Base-by-base conservation (phyloP, 2,113 vertebrate genomes). In the Hippocampus comes region DNA sequence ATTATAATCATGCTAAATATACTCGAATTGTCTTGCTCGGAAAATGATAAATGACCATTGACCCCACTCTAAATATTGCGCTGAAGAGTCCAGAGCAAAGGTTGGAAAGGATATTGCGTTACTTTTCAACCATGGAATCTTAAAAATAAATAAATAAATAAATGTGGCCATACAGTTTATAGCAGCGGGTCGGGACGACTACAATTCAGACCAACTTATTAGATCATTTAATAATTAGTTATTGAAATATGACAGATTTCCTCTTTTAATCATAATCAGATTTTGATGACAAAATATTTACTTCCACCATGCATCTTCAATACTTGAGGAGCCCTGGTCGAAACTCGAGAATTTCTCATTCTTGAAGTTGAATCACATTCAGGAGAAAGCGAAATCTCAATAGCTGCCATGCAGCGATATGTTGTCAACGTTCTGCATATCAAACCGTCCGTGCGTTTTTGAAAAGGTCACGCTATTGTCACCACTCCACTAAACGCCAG, bases 1-100 rank as follows among this genome's bases (percentile, higher is more conserved):
- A 25, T 8, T 4, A 21, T 5, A 48, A 48, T 15, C 46, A 48
- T 48, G 14, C 12, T 3, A 0, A 15, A 15, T 15, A 48, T 48
- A 15, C 14, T 25, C 11, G n/a, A 23, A 10, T 68, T 42, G 69
- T 76, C 82, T 63, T 70, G 73, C 25, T 25, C 21, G 23, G 72
- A 70, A 75, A 63, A 61, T 75, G 80, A 83, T 78, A 88, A 82
- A 78, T 80, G 83, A 78, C 78, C 79, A 80, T 78, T 87, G 78
- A 75, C 78, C 67, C 70, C 7, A 12, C 64, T 78, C 67, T 86
- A 82, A 88, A 85, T 82, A 76, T 82, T 77, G 80, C 48, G 68
- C 63, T 77, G 59, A 75, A 83, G 79, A 73, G 80, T 83, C 73
- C 73, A 48, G 70, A 85, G 84, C 81, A 75, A 78, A 77, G 75